These are phyloP conservation scores for Lochmaea capreae DNA, from an alignment of 2,888 invertebrate genomes.

Conservation along the genomic window DNA sequence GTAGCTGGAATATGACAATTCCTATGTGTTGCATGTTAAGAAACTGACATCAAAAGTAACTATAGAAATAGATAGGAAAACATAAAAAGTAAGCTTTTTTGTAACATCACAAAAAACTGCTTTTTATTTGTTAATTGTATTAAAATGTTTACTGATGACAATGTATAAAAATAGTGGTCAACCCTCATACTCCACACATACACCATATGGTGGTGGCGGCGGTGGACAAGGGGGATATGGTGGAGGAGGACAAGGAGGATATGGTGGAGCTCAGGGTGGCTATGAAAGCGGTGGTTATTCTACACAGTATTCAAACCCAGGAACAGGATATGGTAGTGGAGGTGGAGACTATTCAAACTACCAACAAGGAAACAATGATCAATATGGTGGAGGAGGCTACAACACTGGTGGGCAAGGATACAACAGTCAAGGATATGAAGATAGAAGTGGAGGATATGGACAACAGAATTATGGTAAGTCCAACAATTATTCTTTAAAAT, in stretches of 20 bases:
- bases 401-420: conserved; percentile 47
- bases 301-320: conserved; percentile 39
- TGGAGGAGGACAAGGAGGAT: conserved; percentile 23
- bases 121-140: too few species aligned
- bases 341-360: conserved; percentile 40
- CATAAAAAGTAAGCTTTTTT: too few species aligned
- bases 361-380: conserved; percentile 37
- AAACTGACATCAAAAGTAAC: too few species aligned
- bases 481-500: neutral
- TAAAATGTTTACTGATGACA: neutral
- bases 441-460: conserved; percentile 52
- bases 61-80: too few species aligned
- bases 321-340: conserved; percentile 36
- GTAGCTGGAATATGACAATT: too few species aligned
- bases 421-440: conserved; percentile 51
- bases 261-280: conserved; percentile 22
- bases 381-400: conserved; percentile 46
- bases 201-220: conserved; percentile 44
- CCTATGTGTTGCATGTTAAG: too few species aligned
- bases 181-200: conserved; percentile 48
- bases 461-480: conserved; percentile 53
- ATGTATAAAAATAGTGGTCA: conserved; percentile 36
- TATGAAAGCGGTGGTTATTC: conserved; percentile 46
- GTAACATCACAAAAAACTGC: too few species aligned
- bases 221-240: conserved; percentile 34